Evolutionary conservation across 2,113 vertebrate species (phyloP).

Genomic region (Neodontobutis hainanensis): DNA sequence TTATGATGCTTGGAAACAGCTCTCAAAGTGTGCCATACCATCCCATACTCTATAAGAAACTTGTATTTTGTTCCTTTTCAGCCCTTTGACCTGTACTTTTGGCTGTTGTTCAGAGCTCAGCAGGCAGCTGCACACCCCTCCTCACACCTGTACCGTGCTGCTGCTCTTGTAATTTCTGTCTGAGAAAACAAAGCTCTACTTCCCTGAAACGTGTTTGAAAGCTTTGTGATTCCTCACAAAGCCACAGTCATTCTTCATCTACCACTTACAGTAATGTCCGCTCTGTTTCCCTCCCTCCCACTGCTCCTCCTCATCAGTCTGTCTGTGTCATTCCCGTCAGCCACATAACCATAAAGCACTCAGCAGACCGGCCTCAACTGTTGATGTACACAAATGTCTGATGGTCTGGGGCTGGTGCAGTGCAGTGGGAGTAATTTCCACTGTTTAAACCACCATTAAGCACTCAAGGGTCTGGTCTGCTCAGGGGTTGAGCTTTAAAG

Average conservation of each 20-base stretch:
- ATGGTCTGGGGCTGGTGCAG: no score
- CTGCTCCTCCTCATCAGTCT: constrained; percentile 37
- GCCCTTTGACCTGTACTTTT: no score
- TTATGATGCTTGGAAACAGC: no score
- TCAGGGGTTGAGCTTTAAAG: constrained; percentile 5
- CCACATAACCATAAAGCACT: constrained; percentile 70
- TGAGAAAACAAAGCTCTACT: constrained; percentile 42
- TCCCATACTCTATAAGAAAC: no score
- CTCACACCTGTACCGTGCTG: background rate
- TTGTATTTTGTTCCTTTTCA: no score
- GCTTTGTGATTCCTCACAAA: constrained; percentile 37
- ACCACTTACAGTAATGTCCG: constrained; percentile 61
- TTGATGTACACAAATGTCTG: background rate
- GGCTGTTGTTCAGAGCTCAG: constrained; percentile 5
- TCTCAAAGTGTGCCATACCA: no score
- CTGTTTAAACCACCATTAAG: constrained; percentile 57
- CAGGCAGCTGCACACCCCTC: constrained; percentile 19
- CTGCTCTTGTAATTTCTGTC: constrained; percentile 18
- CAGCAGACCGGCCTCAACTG: constrained; percentile 39
- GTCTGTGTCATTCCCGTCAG: constrained; percentile 64
- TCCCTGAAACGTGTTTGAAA: constrained; percentile 36
- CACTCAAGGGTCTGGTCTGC: constrained; percentile 1
- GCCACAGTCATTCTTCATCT: constrained; percentile 11
- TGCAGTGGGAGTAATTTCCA: background rate
- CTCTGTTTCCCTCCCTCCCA: constrained; percentile 29